Conservation (phyloP, 2,113 vertebrate species). For the Glareola pratincola region DNA sequence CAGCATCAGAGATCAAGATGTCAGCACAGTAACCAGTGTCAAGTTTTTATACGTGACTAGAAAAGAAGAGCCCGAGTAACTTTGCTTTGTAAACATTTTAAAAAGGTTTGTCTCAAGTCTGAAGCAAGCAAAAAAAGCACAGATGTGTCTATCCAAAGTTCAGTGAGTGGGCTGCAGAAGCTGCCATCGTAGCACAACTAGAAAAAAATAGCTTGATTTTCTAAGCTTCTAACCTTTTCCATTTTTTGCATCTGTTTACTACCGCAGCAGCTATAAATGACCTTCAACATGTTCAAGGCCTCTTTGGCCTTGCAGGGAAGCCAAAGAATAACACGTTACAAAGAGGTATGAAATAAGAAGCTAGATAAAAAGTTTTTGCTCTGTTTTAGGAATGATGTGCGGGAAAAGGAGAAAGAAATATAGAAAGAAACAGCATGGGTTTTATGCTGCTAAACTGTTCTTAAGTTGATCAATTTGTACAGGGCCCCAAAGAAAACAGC, state of each 20-base stretch:
- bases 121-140: neutral
- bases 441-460: neutral
- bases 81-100: neutral
- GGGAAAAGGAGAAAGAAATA: neutral
- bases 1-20: neutral
- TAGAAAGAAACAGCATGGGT: neutral
- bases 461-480: neutral
- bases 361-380: neutral
- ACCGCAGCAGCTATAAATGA: neutral
- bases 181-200: neutral
- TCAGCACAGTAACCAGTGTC: neutral
- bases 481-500: neutral
- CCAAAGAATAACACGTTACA: neutral
- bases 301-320: neutral
- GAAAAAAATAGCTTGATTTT: neutral
- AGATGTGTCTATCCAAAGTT: neutral
- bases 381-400: neutral
- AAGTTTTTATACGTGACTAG: neutral
- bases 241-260: neutral
- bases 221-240: neutral
- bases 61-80: neutral
- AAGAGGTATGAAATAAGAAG: neutral
- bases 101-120: neutral
- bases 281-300: neutral
- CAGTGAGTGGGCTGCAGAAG: neutral